phyloP scores from a whole-genome alignment of 2,888 invertebrate species.

The Hypercompe scribonia region DNA sequence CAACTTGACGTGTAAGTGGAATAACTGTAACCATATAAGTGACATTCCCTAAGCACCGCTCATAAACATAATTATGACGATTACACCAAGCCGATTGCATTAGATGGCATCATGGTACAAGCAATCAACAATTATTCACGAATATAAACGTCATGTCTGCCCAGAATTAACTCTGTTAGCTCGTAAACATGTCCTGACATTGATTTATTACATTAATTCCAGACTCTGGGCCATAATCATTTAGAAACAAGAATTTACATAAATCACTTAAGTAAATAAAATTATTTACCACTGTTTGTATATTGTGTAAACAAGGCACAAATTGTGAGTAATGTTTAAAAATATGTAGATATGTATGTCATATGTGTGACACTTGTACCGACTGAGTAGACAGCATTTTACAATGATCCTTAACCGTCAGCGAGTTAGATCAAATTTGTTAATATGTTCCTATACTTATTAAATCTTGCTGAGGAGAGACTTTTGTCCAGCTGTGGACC shows the following conservation, averaged over 20 bases:
- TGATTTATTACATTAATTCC: slow-evolving; percentile 84
- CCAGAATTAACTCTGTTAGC: slow-evolving; percentile 85
- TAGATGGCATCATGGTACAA: slow-evolving; percentile 56
- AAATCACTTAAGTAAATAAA: slow-evolving; percentile 61
- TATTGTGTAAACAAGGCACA: slow-evolving; percentile 39
- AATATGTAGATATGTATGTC: slow-evolving; percentile 30
- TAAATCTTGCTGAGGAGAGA: no score
- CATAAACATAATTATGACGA: slow-evolving; percentile 49
- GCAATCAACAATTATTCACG: slow-evolving; percentile 84
- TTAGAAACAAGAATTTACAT: slow-evolving; percentile 74
- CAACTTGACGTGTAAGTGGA: slow-evolving; percentile 7
- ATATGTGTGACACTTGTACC: slow-evolving; percentile 28
- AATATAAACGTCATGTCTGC: slow-evolving; percentile 85
- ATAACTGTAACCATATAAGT: slow-evolving; percentile 7
- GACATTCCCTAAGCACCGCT: slow-evolving; percentile 19
- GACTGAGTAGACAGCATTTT: no score
- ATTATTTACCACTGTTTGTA: slow-evolving; percentile 40
- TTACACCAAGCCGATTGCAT: slow-evolving; percentile 58
- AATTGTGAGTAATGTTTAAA: slow-evolving; percentile 35
- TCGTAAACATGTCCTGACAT: slow-evolving; percentile 84
- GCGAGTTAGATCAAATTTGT: no score
- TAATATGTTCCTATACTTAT: no score
- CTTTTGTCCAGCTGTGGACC: no score
- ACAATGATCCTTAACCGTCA: no score
- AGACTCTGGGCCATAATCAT: slow-evolving; percentile 72